phyloP scores from a whole-genome alignment of 2,113 vertebrate genomes.

The Thomomys bottae region DNA sequence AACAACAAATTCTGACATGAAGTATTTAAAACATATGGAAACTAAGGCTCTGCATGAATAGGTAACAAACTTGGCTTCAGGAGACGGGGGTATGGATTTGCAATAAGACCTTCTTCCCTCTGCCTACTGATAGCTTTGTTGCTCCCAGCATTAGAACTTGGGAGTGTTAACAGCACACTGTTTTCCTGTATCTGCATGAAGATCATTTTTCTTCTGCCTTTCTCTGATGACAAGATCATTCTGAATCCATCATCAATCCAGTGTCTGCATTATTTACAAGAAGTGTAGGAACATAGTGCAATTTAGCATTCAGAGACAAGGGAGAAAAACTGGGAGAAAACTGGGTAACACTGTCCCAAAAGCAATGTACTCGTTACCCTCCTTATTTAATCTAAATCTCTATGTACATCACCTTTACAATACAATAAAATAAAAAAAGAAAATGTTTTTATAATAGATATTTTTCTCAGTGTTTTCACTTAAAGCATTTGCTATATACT shows the following conservation, averaged over 20 bases:
- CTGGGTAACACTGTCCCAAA: no score
- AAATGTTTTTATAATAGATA: not conserved
- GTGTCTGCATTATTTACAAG: not conserved
- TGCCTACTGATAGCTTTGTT: not conserved
- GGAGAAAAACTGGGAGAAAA: no score
- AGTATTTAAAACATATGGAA: not conserved
- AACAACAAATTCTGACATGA: no score
- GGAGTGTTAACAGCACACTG: accelerated
- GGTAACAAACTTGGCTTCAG: not conserved
- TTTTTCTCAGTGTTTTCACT: not conserved
- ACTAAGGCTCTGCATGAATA: not conserved
- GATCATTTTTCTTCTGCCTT: not conserved
- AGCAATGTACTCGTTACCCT: no score
- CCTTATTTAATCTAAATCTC: no score
- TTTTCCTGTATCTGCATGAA: not conserved
- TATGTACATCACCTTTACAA: no score
- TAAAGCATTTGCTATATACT: not conserved
- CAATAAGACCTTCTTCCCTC: not conserved
- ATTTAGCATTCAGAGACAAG: not conserved
- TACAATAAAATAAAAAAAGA: not conserved
- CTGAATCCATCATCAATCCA: not conserved
- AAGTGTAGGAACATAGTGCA: not conserved
- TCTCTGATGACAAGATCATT: not conserved
- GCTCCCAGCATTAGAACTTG: not conserved
- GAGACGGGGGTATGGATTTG: not conserved